Base-by-base conservation (phyloP, 23 tunicate species). In the Phallusia fumigata region DNA sequence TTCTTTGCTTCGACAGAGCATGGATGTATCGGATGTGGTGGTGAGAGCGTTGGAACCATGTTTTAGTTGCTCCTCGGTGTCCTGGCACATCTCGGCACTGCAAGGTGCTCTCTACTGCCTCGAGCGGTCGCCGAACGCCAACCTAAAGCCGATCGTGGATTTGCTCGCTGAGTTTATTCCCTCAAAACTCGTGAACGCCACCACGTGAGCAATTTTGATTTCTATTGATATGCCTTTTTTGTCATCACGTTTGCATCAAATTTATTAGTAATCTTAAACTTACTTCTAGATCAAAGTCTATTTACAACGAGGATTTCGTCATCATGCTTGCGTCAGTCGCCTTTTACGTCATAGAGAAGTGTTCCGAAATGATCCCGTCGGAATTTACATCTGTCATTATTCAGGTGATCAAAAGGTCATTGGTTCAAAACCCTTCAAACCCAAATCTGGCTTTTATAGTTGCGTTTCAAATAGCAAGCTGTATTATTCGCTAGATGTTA, bases 91-190 rank as follows among this genome's bases (percentile, higher is more conserved):
- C 32, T 76, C 84, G 18, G 89, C 93, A 50, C 76, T 93, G 30
- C 45, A 87, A 10, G 97, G 97, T 24, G 86, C 86, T 31, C 87
- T 93, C 33, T 84, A 88, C 75, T 83, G 91, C 36, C 65, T 93
- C 24, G 97, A 93, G 73, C 80, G 84, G 30, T 87, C 88, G 64
- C 91, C 91, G 32, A 79, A 65, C 79, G 40, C 72, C n/a, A 30
- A 69, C 64, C 28, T 84, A 32, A 51, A 77, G 32, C 81, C 84
- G 30, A 53, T 92, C 52, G 86, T 92, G 40, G 82, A 80, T 31
- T 28, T 92, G 24, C 19, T 84, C 8, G 45, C 80, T 22, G 79
- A 87, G 47, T 77, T 65, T 74, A 79, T 87, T 24, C 82, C 80
- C n/a, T 53, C 76, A 78, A 79, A 76, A 35, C 78, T 83, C 32